Evolutionary conservation across 2,797 vertebrate species (phyloP), one percentile per base, ranked within the genome.

Genomic region (Acanthurus lineatus): DNA sequence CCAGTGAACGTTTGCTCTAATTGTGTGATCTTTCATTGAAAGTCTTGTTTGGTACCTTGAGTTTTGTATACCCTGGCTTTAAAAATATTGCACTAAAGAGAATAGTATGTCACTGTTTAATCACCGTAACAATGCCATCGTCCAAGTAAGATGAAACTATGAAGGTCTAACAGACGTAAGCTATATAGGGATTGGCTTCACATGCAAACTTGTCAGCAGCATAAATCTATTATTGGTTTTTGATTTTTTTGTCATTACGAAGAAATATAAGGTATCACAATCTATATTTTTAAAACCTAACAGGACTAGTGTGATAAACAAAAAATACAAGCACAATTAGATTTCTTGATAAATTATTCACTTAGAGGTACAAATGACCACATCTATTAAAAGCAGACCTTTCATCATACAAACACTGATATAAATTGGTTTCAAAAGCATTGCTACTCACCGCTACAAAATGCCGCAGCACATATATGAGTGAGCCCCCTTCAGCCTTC

Each of bases 381-480:
- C 51, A 63, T 38, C 25, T 22, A 42, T 62, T 44, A 40, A 73
- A 77, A 32, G 70, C 25, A 49, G 47, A 20, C 40, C 42, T 42
- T 42, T 52, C 15, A 49, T 45, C 8, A 58, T 14, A 22, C 4
- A 6, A 73, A 53, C 12, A 66, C n/a, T 7, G 12, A 9, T 72
- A 44, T n/a, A 44, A 77, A 57, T 62, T 10, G 0, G 12, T 11
- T 52, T 28, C 7, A 44, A 67, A 62, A 73, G 51, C 38, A 65
- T 25, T 56, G 58, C 53, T 65, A 90, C 95, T 95, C 92, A 99
- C 98, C 95, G 94, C 93, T 75, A 99, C 86, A 87, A 96, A 99
- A 92, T 99, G 98, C 0, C 98, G 96, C 52, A 99, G 94, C 83
- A 99, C 92, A 87, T 99, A 99, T 25, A 94, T 68, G 35, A 99